Percentiles rank a stretch among this genome's conserved stretches.
phyloP scores from a whole-genome alignment of 2,797 vertebrate genomes.

The Falco rusticolus region DNA sequence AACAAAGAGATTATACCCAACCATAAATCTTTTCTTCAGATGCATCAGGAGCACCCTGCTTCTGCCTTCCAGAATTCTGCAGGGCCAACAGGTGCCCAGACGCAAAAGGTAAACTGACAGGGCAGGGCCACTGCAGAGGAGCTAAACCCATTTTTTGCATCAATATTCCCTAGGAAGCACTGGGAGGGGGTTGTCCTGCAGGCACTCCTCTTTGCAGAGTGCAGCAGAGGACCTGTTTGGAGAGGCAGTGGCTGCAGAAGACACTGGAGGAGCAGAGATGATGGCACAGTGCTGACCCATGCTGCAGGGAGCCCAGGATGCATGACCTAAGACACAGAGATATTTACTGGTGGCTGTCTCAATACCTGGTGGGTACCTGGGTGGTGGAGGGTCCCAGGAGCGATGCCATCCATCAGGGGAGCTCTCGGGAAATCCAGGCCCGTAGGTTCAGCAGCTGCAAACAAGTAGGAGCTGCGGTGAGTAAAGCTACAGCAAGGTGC shows the following conservation, averaged over 20 bases:
- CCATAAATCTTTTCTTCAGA: neutral
- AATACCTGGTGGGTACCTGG: too few relatives aligned
- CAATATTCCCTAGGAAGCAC: neutral
- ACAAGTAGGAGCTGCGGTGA: neutral
- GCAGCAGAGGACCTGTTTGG: neutral
- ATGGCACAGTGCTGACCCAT: fast-evolving
- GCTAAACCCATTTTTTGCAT: neutral
- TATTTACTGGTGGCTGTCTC: neutral
- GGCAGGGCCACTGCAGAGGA: neutral
- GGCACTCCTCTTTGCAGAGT: neutral
- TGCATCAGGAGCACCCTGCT: neutral
- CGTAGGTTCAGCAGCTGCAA: neutral
- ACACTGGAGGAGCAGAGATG: neutral
- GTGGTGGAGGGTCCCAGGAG: neutral
- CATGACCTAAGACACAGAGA: fast-evolving
- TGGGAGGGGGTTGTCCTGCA: neutral
- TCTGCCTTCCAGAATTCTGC: neutral
- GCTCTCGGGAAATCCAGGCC: neutral
- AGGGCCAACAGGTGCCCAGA: neutral
- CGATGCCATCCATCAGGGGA: neutral
- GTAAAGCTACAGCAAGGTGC: neutral
- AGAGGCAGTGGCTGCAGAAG: neutral
- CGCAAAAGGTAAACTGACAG: neutral
- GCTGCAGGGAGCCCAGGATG: neutral
- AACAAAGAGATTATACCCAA: neutral